These are phyloP conservation scores for Acanthopleura granulata DNA, from an alignment of 2,888 invertebrate species.

Conservation along the genomic window DNA sequence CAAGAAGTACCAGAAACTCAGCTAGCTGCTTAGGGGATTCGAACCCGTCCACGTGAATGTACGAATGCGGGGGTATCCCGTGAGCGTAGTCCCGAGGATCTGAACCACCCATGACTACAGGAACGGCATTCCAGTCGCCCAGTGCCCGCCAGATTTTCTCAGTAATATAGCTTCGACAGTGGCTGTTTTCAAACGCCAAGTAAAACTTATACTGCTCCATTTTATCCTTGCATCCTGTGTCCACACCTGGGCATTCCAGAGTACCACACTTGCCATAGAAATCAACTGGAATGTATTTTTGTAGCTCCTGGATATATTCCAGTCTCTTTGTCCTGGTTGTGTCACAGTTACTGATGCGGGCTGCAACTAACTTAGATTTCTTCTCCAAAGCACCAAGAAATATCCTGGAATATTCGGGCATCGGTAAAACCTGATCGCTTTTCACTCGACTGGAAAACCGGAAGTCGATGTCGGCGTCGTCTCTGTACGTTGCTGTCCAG, in stretches of 20 bases:
- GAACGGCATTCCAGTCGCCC: slow-evolving; percentile 12
- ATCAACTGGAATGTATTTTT: not conserved
- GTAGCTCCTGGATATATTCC: slow-evolving; percentile 8
- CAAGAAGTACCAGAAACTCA: slow-evolving; percentile 4
- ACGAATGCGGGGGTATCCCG: slow-evolving; percentile 3
- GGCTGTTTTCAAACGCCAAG: slow-evolving; percentile 18
- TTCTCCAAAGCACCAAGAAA: not conserved
- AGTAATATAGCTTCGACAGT: slow-evolving; percentile 17
- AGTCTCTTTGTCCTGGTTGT: not conserved
- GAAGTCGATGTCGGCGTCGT: slow-evolving; percentile 11
- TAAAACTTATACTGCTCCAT: slow-evolving; percentile 18
- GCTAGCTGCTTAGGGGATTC: slow-evolving; percentile 14
- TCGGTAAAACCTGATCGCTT: slow-evolving; percentile 2
- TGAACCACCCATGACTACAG: slow-evolving; percentile 13
- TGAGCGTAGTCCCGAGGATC: not conserved
- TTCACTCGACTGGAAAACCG: not conserved
- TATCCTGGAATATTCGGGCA: not conserved
- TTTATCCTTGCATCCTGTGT: slow-evolving; percentile 2
- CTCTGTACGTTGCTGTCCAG: slow-evolving; percentile 8
- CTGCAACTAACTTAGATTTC: slow-evolving; percentile 11
- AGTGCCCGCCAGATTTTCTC: slow-evolving; percentile 10
- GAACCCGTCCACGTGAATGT: slow-evolving; percentile 18
- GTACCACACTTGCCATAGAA: slow-evolving; percentile 20
- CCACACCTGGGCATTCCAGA: not conserved
- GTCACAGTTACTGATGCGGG: slow-evolving; percentile 19